Conservation (phyloP, 2,797 vertebrate species). For the Phataginus tetradactyla region DNA sequence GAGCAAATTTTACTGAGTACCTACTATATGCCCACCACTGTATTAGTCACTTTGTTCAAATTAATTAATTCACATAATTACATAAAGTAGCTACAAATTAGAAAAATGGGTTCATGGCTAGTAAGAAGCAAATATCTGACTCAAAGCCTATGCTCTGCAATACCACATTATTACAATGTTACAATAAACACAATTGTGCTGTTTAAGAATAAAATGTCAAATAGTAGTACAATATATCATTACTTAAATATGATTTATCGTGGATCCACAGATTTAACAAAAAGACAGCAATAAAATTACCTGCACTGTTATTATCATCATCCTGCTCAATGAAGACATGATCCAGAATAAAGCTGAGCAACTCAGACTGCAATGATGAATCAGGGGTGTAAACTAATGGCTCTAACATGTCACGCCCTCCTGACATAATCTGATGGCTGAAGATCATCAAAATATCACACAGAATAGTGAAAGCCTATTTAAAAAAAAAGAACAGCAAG, state of each 20-base stretch:
- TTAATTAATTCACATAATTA: not conserved
- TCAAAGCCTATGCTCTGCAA: not conserved
- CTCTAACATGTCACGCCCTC: conserved; percentile 96
- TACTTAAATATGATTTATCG: conserved; percentile 6
- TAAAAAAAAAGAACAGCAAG: not conserved
- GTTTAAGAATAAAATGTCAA: conserved; percentile 30
- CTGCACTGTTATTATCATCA: conserved; percentile 97
- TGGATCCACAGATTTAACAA: not conserved
- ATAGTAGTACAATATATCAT: not conserved
- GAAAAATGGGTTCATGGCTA: not conserved
- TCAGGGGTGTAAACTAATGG: conserved; percentile 96
- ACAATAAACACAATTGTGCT: not conserved
- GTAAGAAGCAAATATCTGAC: not conserved
- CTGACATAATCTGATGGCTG: conserved; percentile 99
- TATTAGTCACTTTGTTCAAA: not conserved
- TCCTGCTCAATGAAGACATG: conserved; percentile 99
- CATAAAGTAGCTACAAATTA: not conserved
- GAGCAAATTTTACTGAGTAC: conserved; percentile 13
- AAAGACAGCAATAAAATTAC: conserved; percentile 83
- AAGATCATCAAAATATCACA: conserved; percentile 99
- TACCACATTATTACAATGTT: not conserved
- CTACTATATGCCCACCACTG: not conserved
- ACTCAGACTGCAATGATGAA: conserved; percentile 95
- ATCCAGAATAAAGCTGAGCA: conserved; percentile 98
- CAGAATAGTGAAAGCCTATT: conserved; percentile 97